Conservation (phyloP, 2,113 vertebrate genomes). For the Vulpes lagopus region DNA sequence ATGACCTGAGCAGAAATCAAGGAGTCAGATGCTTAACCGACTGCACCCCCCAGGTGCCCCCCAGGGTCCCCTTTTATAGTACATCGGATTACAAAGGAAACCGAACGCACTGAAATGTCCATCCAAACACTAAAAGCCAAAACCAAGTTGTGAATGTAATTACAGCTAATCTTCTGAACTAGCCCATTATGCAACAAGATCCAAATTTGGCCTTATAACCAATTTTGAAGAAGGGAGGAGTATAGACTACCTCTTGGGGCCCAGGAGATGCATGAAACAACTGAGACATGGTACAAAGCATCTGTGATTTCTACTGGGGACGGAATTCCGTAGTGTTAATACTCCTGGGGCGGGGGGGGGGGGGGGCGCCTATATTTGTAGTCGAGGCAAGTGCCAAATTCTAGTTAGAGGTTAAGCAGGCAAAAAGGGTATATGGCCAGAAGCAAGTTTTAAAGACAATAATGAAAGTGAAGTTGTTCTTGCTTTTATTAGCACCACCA, state of each 20-base stretch:
- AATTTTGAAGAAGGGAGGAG: neutral
- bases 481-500: neutral
- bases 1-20: neutral
- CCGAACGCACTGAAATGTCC: neutral
- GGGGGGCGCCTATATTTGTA: neutral
- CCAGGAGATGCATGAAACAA: neutral
- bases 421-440: neutral
- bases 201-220: neutral
- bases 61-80: neutral
- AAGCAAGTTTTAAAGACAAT: neutral
- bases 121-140: neutral
- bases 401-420: neutral
- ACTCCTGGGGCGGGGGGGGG: neutral
- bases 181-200: neutral
- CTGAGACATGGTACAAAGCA: neutral
- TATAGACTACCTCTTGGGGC: neutral
- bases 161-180: neutral
- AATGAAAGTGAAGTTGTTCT: constrained; percentile 1
- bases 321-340: neutral
- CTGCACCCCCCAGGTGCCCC: neutral
- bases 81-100: neutral
- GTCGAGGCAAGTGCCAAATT: neutral
- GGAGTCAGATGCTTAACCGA: neutral
- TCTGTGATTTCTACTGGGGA: neutral
- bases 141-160: neutral